Evolutionary conservation across 2,888 invertebrate genomes (phyloP), one percentile per base, ranked within the genome.

Genomic region (Zaprionus lineosus): DNA sequence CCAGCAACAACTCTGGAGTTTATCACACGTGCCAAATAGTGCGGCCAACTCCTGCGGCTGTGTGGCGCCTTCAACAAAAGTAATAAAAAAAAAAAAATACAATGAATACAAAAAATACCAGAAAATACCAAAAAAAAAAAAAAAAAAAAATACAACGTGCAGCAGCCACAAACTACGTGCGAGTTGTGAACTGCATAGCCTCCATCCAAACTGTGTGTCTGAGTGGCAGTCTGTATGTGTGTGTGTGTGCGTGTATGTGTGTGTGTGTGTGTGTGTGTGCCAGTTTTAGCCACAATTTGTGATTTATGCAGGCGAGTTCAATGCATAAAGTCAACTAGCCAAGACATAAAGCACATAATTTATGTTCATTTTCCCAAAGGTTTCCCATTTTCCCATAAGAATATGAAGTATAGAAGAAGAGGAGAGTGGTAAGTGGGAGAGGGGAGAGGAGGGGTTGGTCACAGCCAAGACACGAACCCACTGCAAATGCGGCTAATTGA

Each of bases 1-100:
- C 59, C 71, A 62, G 64, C 72, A 74, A 75, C 83, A 78, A 84
- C 72, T 79, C 84, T 65, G n/a, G 77, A 79, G 85, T 84, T 79
- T 79, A 79, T 79, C 78, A 84, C 78, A 79, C 78, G 78, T 79
- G 78, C 78, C 85, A 79, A 78, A 84, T 78, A 84, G 82, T 76
- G 84, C 57, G 82, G 59, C 60, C 63, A 82, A 68, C 71, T 65
- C 68, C 77, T 63, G 65, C 57, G 60, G 77, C 69, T 57, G 48
- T n/a, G n/a, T 55, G 44, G 44, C 55, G 55, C 37, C 47, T 47
- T n/a, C n/a, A n/a, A n/a, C 40, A 47, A 28, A 50, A 62, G n/a
- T n/a, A n/a, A n/a, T n/a, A 28, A 28, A n/a, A 28, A 28, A 28
- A 7, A 21, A 7, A 21, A 21, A 21, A 21, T 5, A 21, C 7